Conservation (phyloP, 2,113 vertebrate genomes). For the Bettongia penicillata region DNA sequence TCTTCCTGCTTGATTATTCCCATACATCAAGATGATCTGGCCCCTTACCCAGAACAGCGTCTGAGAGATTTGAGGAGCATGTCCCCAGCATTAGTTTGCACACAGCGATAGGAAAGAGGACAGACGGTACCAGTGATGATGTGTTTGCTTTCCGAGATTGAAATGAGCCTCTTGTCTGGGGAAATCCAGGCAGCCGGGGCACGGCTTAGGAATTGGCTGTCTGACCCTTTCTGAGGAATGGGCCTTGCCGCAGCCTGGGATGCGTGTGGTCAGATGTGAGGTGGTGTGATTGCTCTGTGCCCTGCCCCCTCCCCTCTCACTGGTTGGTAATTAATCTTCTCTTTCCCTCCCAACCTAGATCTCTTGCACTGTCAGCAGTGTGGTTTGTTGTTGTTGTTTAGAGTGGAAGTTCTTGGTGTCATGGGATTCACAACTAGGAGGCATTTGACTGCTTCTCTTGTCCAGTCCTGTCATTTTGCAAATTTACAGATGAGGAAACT, state of each 20-base stretch:
- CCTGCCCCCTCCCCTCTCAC: background rate
- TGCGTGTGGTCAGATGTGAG: background rate
- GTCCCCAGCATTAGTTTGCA: background rate
- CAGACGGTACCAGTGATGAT: background rate
- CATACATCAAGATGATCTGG: background rate
- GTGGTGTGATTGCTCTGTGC: background rate
- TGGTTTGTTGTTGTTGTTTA: background rate
- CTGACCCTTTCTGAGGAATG: background rate
- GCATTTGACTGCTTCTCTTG: background rate
- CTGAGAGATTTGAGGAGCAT: background rate
- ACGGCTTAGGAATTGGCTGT: background rate
- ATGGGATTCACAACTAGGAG: background rate
- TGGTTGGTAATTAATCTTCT: background rate
- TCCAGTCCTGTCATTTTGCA: background rate
- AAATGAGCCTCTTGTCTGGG: background rate
- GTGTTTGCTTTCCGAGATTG: background rate
- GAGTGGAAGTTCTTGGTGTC: background rate
- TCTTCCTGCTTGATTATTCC: background rate
- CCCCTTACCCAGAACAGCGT: background rate
- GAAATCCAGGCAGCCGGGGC: background rate
- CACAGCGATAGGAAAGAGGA: background rate
- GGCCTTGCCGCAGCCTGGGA: background rate
- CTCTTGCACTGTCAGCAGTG: background rate
- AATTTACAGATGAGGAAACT: background rate
- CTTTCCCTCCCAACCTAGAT: background rate